Base-by-base conservation (phyloP, 2,888 invertebrate genomes). In the Crepidodera aurea region DNA sequence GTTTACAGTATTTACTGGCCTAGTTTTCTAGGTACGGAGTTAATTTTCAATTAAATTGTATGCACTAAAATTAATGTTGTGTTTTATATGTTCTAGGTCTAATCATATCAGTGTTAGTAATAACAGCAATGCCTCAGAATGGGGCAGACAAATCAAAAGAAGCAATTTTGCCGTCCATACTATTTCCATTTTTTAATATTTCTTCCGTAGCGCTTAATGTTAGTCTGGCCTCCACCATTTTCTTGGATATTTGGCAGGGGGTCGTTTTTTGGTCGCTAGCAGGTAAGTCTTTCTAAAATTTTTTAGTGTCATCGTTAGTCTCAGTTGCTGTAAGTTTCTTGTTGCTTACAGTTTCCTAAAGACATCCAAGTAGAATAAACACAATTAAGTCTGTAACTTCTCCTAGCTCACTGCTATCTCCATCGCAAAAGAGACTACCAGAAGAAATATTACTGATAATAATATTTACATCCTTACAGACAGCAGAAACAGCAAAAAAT, bases 181-280 rank as follows among this genome's bases (percentile, higher is more conserved):
- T 79, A 39, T 77, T 80, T 65, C 79, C 82, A 2, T 74, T 78
- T 51, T 66, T 84, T 8, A 82, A 84, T 1, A 77, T 86, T 73
- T 71, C 83, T 51, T 81, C 83, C 32, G 83, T 87, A 42, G 72
- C 84, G 25, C 76, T 82, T 50, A 80, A 82, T 82, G 71, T 84
- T 27, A 69, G 80, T 51, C 71, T 88, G 55, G 82, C 85, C 1
- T 84, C 86, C 2, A 86, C 86, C 13, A 78, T 87, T 42, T 75
- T 88, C 13, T 75, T 84, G 2, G 85, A 85, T 69, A 85, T 87
- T 37, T 88, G 88, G 86, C 85, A 86, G 29, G 86, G 87, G 18
- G 82, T 87, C 42, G 78, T 85, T 4, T 82, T 88, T 46, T 88
- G 88, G 81, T 82, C 86, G 62, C 80, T 83, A 62, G 86, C 87